Percentiles rank a stretch among this genome's conserved stretches.
These are phyloP conservation scores for Bombus huntii DNA, from an alignment of 1,140 invertebrate genomes.

Conservation along the genomic window DNA sequence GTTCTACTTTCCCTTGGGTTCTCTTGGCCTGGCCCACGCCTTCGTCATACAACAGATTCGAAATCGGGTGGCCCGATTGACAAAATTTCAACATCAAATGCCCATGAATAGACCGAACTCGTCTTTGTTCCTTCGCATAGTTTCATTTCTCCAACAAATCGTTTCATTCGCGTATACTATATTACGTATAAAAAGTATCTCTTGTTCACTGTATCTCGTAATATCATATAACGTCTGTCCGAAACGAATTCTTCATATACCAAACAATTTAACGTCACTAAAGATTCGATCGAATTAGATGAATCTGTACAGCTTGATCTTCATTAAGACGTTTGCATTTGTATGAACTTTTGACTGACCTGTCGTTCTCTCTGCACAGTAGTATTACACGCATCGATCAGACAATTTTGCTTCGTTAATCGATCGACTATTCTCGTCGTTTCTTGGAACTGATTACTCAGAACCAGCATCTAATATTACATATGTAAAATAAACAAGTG, in stretches of 20 bases:
- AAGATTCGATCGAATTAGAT: no score
- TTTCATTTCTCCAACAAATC: not conserved
- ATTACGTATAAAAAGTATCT: no score
- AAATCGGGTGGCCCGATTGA: slow-evolving; percentile 37
- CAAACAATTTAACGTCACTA: no score
- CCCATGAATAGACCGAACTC: not conserved
- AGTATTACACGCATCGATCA: not conserved
- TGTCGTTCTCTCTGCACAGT: no score
- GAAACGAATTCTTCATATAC: no score
- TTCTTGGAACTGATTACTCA: not conserved
- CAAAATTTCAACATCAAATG: slow-evolving; percentile 6
- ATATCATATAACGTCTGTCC: no score
- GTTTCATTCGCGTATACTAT: not conserved
- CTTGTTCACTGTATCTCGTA: no score
- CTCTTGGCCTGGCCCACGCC: slow-evolving; percentile 59
- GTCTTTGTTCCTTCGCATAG: not conserved
- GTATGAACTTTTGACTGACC: not conserved
- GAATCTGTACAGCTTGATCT: not conserved
- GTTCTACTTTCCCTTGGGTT: slow-evolving; percentile 76
- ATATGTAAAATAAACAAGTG: no score
- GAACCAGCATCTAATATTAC: not conserved
- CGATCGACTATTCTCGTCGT: not conserved
- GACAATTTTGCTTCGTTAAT: not conserved
- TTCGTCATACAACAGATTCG: slow-evolving; percentile 42
- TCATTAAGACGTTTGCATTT: not conserved